Percentiles rank a stretch among this genome's conserved stretches.
Evolutionary conservation across 2,113 vertebrate genomes (phyloP).

Genomic region (Haemorhous mexicanus): DNA sequence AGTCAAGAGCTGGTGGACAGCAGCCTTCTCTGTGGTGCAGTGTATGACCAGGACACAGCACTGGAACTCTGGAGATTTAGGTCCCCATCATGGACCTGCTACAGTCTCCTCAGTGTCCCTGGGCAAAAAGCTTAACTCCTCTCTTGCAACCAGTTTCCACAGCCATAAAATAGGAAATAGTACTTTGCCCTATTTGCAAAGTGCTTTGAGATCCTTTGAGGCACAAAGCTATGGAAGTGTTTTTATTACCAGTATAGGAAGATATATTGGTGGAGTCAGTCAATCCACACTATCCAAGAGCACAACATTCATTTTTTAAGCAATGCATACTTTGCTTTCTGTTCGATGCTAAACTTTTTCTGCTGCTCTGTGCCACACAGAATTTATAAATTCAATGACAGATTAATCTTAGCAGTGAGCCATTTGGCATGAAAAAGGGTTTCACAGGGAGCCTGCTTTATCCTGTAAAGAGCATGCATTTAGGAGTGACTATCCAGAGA

Average conservation of each 20-base stretch:
- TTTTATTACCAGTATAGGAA: constrained; percentile 36
- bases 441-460: constrained; percentile 63
- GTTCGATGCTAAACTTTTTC: constrained; percentile 53
- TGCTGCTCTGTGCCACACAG: constrained; percentile 21
- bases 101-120: background rate
- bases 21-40: background rate
- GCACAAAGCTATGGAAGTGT: constrained; percentile 21
- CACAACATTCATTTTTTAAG: constrained; percentile 31
- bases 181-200: constrained; percentile 11
- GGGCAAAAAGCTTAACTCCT: constrained; percentile 1
- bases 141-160: background rate
- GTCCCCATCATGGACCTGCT: background rate
- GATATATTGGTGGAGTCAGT: constrained; percentile 42
- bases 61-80: background rate
- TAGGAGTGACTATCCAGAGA: constrained; percentile 34
- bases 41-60: background rate
- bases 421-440: constrained; percentile 67
- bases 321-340: constrained; percentile 36
- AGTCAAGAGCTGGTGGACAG: background rate
- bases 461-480: constrained; percentile 62
- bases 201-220: constrained; percentile 40
- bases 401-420: constrained; percentile 57
- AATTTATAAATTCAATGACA: constrained; percentile 67
- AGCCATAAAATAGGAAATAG: background rate
- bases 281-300: constrained; percentile 31